Evolutionary conservation across 2,113 vertebrate species (phyloP).

Genomic region (Eubucco bourcierii): DNA sequence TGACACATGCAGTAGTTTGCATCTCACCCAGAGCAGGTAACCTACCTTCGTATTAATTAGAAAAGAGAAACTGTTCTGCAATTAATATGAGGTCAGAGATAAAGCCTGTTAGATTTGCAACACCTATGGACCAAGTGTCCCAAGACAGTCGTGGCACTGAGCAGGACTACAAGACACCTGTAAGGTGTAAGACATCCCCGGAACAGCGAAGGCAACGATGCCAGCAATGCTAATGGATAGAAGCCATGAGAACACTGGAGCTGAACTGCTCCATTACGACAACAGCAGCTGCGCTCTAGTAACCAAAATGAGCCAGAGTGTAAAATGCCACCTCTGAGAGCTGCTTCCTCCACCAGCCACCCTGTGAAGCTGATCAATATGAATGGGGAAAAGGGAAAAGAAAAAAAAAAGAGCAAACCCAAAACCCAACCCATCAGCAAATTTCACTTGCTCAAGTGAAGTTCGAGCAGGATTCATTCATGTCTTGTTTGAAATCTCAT

Average conservation of each 20-base stretch:
- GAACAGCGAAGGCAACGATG: background rate
- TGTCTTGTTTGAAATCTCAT: constrained; percentile 32
- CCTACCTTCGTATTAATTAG: constrained; percentile 25
- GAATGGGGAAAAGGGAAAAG: background rate
- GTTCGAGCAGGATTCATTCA: background rate
- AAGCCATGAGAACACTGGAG: rapidly evolving
- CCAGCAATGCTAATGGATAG: background rate
- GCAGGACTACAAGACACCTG: background rate
- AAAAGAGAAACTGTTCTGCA: background rate
- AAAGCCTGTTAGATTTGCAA: background rate
- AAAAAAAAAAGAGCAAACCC: background rate
- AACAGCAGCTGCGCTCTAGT: background rate
- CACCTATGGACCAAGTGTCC: background rate
- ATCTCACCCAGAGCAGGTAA: constrained; percentile 16
- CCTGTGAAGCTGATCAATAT: background rate
- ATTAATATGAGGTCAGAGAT: constrained; percentile 22
- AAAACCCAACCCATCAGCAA: constrained; percentile 1
- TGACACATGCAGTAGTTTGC: background rate
- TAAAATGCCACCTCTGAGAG: background rate
- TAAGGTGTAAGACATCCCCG: background rate
- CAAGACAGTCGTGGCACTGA: background rate
- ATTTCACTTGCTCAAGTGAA: background rate
- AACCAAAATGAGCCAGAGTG: background rate
- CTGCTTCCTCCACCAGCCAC: background rate
- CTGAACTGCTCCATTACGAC: background rate